Evolutionary conservation across 2,888 invertebrate genomes (phyloP).

Genomic region (Platycheirus rosarum): DNA sequence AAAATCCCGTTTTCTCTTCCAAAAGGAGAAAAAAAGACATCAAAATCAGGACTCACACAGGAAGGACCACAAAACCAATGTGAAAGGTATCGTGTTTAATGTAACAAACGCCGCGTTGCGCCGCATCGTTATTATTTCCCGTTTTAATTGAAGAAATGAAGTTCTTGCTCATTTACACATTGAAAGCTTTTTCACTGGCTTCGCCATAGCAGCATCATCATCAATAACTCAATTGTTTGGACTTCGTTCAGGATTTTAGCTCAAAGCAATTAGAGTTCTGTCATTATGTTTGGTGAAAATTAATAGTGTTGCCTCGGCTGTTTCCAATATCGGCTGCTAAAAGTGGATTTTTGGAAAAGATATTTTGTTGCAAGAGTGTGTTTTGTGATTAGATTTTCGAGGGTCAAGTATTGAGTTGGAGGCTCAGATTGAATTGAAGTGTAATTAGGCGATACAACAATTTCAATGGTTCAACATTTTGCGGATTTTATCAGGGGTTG

Average conservation of each 20-base stretch:
- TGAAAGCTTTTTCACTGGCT: constrained; percentile 1
- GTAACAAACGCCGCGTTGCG: neutral
- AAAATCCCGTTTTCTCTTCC: no score
- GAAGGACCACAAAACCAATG: neutral
- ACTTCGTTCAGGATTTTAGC: constrained; percentile 21
- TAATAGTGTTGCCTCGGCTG: constrained; percentile 17
- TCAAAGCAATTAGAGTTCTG: constrained; percentile 27
- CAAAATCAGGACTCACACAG: neutral
- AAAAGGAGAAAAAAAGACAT: neutral
- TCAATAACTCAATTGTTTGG: constrained; percentile 32
- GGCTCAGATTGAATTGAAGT: no score
- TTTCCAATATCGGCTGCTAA: no score
- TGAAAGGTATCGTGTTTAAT: neutral
- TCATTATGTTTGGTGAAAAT: constrained; percentile 13
- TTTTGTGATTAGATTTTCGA: no score
- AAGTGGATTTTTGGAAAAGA: neutral
- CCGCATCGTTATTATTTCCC: constrained; percentile 6
- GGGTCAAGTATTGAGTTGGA: neutral
- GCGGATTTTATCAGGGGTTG: no score
- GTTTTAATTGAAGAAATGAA: constrained; percentile 23
- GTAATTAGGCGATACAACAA: no score
- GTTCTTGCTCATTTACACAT: constrained; percentile 39
- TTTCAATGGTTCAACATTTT: no score
- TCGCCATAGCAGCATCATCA: neutral
- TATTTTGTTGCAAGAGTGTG: neutral